Percentiles rank a stretch among this genome's conserved stretches.
Evolutionary conservation across 2,113 vertebrate species (phyloP).

Genomic region (Anarrhichthys ocellatus): DNA sequence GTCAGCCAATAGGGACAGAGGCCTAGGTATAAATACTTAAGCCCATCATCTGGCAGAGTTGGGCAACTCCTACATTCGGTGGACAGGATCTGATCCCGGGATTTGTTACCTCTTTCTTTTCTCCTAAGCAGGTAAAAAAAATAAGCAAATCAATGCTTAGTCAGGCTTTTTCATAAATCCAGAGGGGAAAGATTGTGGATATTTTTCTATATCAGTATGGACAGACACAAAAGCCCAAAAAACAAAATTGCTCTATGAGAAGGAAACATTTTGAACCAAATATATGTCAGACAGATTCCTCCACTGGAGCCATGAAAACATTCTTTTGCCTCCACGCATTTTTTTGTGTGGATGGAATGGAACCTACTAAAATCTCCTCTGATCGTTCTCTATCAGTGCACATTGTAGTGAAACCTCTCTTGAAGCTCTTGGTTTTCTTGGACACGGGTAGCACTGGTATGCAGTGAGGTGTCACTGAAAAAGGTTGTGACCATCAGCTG

Average conservation of each 20-base stretch:
- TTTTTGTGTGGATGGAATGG: conserved; percentile 37
- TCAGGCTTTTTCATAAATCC: conserved; percentile 18
- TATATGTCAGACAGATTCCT: conserved; percentile 18
- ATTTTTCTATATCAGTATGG: conserved; percentile 21
- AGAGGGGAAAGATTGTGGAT: conserved; percentile 14
- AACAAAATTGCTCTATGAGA: conserved; percentile 2
- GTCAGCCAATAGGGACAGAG: conserved; percentile 74
- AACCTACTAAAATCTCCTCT: conserved; percentile 24
- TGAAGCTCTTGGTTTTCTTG: not conserved
- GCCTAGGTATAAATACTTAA: conserved; percentile 80
- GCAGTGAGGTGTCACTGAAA: not conserved
- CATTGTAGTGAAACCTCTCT: conserved; percentile 7
- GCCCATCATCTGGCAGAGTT: conserved; percentile 78
- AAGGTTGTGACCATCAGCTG: conserved; percentile 53
- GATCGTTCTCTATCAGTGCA: not conserved
- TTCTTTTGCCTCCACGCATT: conserved; percentile 5
- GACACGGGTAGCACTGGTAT: not conserved
- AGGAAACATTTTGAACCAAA: conserved; percentile 6
- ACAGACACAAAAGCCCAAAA: conserved; percentile 9
- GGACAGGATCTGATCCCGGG: conserved; percentile 87
- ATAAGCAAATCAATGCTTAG: not conserved
- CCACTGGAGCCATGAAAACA: conserved; percentile 3
- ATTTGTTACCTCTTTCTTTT: conserved; percentile 84
- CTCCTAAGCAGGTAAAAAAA: conserved; percentile 84
- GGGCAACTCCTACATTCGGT: conserved; percentile 86